phyloP scores from a whole-genome alignment of 2,113 vertebrate genomes.

The Poicephalus gulielmi region DNA sequence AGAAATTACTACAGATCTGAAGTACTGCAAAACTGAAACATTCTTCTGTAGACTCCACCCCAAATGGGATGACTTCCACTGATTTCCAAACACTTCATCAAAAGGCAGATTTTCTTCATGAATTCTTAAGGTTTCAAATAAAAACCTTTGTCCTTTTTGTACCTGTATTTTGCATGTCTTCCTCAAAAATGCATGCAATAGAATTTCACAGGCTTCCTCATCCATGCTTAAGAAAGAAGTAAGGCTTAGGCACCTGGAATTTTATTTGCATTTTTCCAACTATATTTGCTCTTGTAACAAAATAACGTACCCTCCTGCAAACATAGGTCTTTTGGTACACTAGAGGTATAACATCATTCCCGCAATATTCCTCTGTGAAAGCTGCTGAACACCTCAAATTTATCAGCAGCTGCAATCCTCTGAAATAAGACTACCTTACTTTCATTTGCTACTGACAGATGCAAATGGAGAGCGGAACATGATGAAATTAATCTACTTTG shows the following conservation, averaged over 20 bases:
- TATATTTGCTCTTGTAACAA: not conserved
- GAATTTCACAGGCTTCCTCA: not conserved
- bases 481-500: not conserved
- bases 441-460: not conserved
- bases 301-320: not conserved
- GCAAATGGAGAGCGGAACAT: not conserved
- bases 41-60: not conserved
- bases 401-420: not conserved
- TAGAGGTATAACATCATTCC: not conserved
- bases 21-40: not conserved
- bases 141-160: not conserved
- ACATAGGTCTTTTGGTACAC: not conserved
- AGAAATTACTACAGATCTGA: not conserved
- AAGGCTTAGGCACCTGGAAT: not conserved
- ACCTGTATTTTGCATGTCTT: not conserved
- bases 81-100: not conserved
- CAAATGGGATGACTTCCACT: not conserved
- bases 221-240: not conserved
- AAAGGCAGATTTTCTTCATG: not conserved
- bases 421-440: not conserved
- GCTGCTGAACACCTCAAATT: not conserved
- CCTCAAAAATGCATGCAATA: not conserved
- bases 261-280: not conserved
- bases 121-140: not conserved
- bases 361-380: not conserved